These are phyloP conservation scores for Phasia obesa DNA, from an alignment of 2,888 invertebrate genomes.

Conservation along the genomic window DNA sequence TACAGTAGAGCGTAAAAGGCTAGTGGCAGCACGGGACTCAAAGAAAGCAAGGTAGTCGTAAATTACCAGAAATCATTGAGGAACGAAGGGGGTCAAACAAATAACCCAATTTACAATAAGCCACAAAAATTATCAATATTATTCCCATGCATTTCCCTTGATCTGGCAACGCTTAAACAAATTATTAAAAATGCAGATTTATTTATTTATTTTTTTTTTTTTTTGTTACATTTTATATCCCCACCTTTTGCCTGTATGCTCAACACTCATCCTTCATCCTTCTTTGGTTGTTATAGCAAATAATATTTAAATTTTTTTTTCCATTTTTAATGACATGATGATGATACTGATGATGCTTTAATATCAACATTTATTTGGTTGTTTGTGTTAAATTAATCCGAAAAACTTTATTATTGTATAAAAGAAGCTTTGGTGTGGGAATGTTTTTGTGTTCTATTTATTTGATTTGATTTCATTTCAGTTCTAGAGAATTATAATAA, in stretches of 20 bases:
- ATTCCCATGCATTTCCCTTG: too few species aligned
- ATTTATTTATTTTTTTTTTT: background rate
- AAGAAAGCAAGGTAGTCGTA: too few species aligned
- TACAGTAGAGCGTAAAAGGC: too few species aligned
- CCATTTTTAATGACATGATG: slow-evolving; percentile 53
- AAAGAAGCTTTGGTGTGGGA: background rate
- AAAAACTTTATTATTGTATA: slow-evolving; percentile 28
- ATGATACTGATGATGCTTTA: slow-evolving; percentile 50
- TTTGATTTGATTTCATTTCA: background rate
- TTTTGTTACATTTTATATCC: background rate
- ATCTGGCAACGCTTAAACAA: background rate
- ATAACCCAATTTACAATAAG: too few species aligned
- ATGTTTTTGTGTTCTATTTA: slow-evolving; percentile 1
- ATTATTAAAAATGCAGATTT: background rate
- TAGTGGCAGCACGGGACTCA: too few species aligned
- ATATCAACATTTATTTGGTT: slow-evolving; percentile 43
- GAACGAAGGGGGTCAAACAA: too few species aligned
- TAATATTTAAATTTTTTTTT: slow-evolving; percentile 46
- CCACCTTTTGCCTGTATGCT: slow-evolving; percentile 19
- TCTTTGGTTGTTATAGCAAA: slow-evolving; percentile 53
- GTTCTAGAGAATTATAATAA: slow-evolving; percentile 15
- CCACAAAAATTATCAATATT: too few species aligned
- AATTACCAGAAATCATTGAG: too few species aligned
- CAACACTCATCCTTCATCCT: background rate
- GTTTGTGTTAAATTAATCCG: slow-evolving; percentile 33